Conservation (phyloP, 2,113 vertebrate genomes). For the Aspiorhynchus laticeps region DNA sequence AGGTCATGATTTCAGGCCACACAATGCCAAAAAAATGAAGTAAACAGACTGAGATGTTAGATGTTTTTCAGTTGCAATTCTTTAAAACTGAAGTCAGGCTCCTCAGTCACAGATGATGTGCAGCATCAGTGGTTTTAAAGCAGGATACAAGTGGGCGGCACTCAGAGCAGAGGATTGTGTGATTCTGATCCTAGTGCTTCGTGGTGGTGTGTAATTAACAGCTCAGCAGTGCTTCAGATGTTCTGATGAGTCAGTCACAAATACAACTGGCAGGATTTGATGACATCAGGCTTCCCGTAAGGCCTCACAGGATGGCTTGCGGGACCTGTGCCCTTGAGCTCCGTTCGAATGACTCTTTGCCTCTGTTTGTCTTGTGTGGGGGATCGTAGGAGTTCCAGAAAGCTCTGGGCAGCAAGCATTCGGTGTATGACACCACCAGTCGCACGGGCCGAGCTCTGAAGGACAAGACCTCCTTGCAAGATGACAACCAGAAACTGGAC, state of each 20-base stretch:
- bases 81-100: neutral
- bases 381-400: conserved; percentile 92
- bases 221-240: conserved; percentile 47
- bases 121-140: conserved; percentile 70
- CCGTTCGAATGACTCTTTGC: conserved; percentile 2
- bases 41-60: neutral
- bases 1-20: neutral
- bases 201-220: conserved; percentile 55
- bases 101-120: neutral
- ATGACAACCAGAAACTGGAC: conserved; percentile 93
- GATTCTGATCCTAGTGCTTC: conserved; percentile 21
- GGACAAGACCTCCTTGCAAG: conserved; percentile 90
- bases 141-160: conserved; percentile 46
- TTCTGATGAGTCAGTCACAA: conserved; percentile 44
- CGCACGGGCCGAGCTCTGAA: conserved; percentile 93
- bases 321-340: conserved; percentile 21
- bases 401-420: conserved; percentile 92
- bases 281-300: neutral
- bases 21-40: neutral
- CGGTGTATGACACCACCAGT: conserved; percentile 92
- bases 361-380: neutral
- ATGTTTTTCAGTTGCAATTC: neutral
- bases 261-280: conserved; percentile 1
- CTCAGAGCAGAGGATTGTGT: conserved; percentile 56
- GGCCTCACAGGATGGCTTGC: neutral